Evolutionary conservation across 1,140 invertebrate genomes (phyloP), one percentile per base, ranked within the genome.

Genomic region (Acromyrmex echinatior): DNA sequence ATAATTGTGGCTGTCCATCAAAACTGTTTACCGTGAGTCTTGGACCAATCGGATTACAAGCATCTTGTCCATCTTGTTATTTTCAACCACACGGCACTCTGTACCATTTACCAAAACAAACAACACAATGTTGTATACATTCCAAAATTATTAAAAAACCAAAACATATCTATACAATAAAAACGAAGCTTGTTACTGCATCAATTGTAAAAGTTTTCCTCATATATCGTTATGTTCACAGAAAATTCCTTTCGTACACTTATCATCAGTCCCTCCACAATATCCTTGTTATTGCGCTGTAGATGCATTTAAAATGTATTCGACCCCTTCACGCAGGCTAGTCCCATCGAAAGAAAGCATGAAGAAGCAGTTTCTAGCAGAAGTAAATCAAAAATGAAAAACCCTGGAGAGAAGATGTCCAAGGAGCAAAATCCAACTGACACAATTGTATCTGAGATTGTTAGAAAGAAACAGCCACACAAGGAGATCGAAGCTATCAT

Each of bases 401-500:
- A 74, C 12, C 0, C 35, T 9, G 28, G 1, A 25, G 25, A 25
- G 25, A 25, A 25, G 10, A n/a, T 18, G 14, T 68, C 45, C 12
- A 25, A 4, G 45, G 25, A 86, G 16, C 25, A 28, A 39, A 9
- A 16, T 7, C n/a, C 58, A 49, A 51, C 12, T 45, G 14, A 28
- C 21, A 87, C 87, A 84, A 62, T 91, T 18, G 62, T 88, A 51
- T 95, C 95, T 0, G 90, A 93, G 53, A 95, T 95, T 7, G 88
- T 68, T 0, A 79, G 65, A 0, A 93, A 85, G 0, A 87, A 91
- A 14, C n/a, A 90, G 9, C 93, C 94, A 0, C 95, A 93, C 60
- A 94, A 95, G 25, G 94, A 95, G 62, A 90, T 95, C 2, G 92
- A 95, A 76, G 92, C 91, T 0, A 66, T 90, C 2, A 90, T 95